phyloP scores from a whole-genome alignment of 2,797 vertebrate species.

The Malacoraja senta region DNA sequence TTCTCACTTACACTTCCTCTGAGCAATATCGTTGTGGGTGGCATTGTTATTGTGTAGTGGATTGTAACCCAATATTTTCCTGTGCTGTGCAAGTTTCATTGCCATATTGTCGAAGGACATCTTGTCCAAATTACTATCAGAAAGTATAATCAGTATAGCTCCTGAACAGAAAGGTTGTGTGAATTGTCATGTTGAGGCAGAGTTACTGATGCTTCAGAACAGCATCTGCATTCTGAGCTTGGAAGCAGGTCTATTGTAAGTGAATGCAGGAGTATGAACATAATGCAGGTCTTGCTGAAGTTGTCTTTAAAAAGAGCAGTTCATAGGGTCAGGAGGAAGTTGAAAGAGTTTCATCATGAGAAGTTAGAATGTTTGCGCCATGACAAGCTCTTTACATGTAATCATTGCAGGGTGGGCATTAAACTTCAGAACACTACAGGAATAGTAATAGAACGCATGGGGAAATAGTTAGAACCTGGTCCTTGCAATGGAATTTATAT shows the following conservation, averaged over 20 bases:
- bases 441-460: neutral
- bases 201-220: neutral
- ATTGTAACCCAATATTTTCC: neutral
- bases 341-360: constrained; percentile 7
- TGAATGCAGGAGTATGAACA: neutral
- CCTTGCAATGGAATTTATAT: too few species aligned
- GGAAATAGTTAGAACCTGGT: neutral
- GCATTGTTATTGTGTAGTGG: neutral
- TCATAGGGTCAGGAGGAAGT: neutral
- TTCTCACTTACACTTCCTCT: too few species aligned
- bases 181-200: neutral
- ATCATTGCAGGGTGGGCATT: neutral
- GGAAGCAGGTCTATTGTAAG: too few species aligned
- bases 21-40: too few species aligned
- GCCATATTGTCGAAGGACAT: neutral
- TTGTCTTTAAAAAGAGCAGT: neutral
- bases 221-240: neutral
- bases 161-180: neutral
- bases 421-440: neutral
- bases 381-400: neutral
- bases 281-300: neutral
- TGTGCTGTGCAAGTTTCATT: neutral
- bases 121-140: neutral
- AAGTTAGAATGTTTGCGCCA: neutral
- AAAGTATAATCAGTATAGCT: neutral